Conservation (phyloP, 2,888 invertebrate genomes). For the Lingula anatina region DNA sequence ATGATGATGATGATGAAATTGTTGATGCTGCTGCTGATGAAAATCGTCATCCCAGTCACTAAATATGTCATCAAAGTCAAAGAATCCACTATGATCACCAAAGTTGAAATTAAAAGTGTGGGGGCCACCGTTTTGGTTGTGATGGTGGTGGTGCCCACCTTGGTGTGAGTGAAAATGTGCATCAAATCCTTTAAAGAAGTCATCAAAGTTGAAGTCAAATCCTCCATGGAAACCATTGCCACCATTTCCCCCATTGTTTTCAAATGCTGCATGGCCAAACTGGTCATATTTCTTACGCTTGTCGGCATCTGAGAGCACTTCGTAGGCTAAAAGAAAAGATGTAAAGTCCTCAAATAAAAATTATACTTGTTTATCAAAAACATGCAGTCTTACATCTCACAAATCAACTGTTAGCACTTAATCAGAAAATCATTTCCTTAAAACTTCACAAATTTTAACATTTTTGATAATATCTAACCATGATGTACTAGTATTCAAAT, state of each 20-base stretch:
- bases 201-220: slow-evolving; percentile 45
- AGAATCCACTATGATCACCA: slow-evolving; percentile 24
- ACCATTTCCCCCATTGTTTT: slow-evolving; percentile 20
- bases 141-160: slow-evolving; percentile 15
- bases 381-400: too few species aligned
- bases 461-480: too few species aligned
- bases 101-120: slow-evolving; percentile 8
- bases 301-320: slow-evolving; percentile 52
- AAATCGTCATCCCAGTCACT: slow-evolving; percentile 34
- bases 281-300: slow-evolving; percentile 53
- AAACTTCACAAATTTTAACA: too few species aligned
- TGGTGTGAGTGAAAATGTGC: slow-evolving; percentile 26
- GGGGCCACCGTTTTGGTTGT: slow-evolving; percentile 14
- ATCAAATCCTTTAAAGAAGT: slow-evolving; percentile 50
- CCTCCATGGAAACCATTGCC: slow-evolving; percentile 26
- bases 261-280: slow-evolving; percentile 49
- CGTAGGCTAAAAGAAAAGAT: slow-evolving; percentile 51
- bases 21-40: neutral
- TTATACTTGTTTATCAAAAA: too few species aligned
- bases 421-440: too few species aligned
- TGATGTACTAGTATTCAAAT: too few species aligned
- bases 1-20: neutral
- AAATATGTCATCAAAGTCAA: slow-evolving; percentile 49
- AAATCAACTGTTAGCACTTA: too few species aligned
- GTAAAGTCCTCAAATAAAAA: too few species aligned